Percentiles rank a stretch among this genome's conserved stretches.
Evolutionary conservation across 2,113 vertebrate genomes (phyloP).

Genomic region (Pachyramphus minor): DNA sequence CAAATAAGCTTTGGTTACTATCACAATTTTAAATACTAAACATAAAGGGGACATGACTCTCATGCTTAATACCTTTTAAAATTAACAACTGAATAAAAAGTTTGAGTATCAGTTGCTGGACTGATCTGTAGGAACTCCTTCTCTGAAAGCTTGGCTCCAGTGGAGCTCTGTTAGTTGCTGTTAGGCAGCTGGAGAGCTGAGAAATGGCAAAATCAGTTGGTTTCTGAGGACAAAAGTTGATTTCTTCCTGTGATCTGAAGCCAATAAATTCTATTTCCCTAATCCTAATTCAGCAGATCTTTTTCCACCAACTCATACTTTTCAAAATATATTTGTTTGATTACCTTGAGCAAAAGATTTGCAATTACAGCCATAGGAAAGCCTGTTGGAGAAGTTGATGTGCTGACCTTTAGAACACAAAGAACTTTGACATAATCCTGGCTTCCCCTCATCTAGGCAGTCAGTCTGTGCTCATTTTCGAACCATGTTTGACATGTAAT

Average conservation of each 20-base stretch:
- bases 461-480: background rate
- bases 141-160: background rate
- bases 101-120: background rate
- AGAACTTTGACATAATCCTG: background rate
- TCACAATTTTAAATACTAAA: background rate
- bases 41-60: background rate
- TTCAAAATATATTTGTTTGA: background rate
- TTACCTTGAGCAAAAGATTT: slow-evolving; percentile 1
- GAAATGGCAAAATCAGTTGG: background rate
- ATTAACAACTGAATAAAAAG: background rate
- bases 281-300: background rate
- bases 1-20: background rate
- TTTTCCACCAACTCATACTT: background rate
- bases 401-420: slow-evolving; percentile 3
- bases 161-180: background rate
- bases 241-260: background rate
- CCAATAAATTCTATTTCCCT: background rate
- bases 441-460: slow-evolving; percentile 1
- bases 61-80: background rate
- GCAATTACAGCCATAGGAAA: background rate
- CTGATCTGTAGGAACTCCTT: background rate
- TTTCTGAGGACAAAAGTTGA: background rate
- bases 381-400: background rate
- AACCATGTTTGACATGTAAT: background rate
- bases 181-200: background rate